These are phyloP conservation scores for Lycocorax pyrrhopterus DNA, from an alignment of 2,113 vertebrate genomes.

Conservation along the genomic window DNA sequence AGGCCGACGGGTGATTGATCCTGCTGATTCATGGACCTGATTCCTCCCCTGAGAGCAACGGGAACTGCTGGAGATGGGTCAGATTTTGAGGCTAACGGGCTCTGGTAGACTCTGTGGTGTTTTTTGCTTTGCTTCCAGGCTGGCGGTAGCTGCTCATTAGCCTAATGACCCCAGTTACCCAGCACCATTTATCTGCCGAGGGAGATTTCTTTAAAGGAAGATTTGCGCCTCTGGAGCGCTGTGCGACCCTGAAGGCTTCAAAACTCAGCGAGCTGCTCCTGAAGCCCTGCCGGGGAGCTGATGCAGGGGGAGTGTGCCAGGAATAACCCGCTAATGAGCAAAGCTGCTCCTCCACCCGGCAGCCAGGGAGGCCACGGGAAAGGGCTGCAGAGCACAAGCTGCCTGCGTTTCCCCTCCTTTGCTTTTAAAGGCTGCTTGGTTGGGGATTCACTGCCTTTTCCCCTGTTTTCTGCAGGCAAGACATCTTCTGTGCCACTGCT, in stretches of 20 bases:
- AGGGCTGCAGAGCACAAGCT: neutral
- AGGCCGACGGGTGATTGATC: neutral
- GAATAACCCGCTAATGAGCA: constrained; percentile 27
- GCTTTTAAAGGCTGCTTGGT: neutral
- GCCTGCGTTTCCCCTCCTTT: neutral
- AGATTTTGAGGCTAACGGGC: neutral
- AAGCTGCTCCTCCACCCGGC: neutral
- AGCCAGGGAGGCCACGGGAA: neutral
- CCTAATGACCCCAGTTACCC: constrained; percentile 19
- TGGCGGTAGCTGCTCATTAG: constrained; percentile 24
- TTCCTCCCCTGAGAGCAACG: neutral
- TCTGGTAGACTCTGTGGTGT: neutral
- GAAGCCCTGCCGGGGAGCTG: neutral
- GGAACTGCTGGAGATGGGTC: neutral
- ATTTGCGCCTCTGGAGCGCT: neutral
- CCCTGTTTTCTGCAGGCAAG: neutral
- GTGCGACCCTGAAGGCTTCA: neutral
- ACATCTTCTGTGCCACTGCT: neutral
- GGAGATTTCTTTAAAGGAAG: constrained; percentile 1
- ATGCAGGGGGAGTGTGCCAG: constrained; percentile 23
- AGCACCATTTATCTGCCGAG: constrained; percentile 23
- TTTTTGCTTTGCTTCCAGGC: constrained; percentile 46
- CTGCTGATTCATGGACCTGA: neutral
- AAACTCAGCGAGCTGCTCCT: neutral
- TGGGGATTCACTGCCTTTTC: neutral